These are phyloP conservation scores for Sciaenops ocellatus DNA, from an alignment of 2,797 vertebrate genomes.

Conservation along the genomic window DNA sequence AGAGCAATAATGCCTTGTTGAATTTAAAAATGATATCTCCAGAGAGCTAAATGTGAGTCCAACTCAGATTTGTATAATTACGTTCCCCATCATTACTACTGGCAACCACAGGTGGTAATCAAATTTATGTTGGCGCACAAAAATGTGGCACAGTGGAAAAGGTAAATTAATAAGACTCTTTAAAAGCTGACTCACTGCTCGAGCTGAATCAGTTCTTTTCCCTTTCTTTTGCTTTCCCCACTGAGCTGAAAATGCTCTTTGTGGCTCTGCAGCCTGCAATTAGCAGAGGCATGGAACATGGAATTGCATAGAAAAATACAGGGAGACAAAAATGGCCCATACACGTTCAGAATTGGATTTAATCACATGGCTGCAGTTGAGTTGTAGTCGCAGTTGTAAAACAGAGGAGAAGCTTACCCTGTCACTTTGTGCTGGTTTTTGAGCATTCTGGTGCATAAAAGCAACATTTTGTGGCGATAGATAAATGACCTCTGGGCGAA, in stretches of 20 bases:
- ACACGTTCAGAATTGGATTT: constrained; percentile 70
- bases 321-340: constrained; percentile 76
- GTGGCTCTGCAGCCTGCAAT: constrained; percentile 80
- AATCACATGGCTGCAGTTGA: constrained; percentile 75
- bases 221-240: constrained; percentile 62
- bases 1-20: constrained; percentile 43
- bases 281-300: constrained; percentile 78
- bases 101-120: constrained; percentile 75
- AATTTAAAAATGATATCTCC: constrained; percentile 48
- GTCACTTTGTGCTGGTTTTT: constrained; percentile 38
- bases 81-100: constrained; percentile 74
- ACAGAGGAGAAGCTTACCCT: constrained; percentile 38
- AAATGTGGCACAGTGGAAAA: constrained; percentile 69
- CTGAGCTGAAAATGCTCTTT: constrained; percentile 74
- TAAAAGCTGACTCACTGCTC: constrained; percentile 64
- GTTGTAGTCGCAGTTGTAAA: constrained; percentile 52
- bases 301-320: constrained; percentile 76
- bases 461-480: constrained; percentile 23
- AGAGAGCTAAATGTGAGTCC: constrained; percentile 49
- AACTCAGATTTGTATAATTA: constrained; percentile 63
- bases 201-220: constrained; percentile 64
- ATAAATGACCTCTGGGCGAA: constrained; percentile 7
- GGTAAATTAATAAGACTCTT: constrained; percentile 72
- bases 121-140: constrained; percentile 56
- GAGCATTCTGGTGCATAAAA: constrained; percentile 22